Percentiles rank a stretch among this genome's conserved stretches.
phyloP scores from a whole-genome alignment of 2,797 vertebrate species.

The Clarias pachynema region DNA sequence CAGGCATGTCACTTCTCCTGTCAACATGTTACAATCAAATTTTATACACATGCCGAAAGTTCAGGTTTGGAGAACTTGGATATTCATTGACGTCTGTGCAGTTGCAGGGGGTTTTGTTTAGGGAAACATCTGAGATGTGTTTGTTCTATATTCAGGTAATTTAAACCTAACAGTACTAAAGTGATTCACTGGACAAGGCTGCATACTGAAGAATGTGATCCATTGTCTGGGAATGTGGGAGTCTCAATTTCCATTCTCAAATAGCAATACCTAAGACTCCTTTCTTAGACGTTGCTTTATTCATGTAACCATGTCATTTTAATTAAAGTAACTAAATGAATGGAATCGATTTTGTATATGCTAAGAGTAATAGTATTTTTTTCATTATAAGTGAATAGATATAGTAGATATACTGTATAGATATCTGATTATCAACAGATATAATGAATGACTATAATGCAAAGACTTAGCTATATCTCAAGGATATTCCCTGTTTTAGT shows the following conservation, averaged over 20 bases:
- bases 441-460: constrained; percentile 18
- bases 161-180: constrained; percentile 19
- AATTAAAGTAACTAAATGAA: neutral
- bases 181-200: constrained; percentile 70
- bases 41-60: neutral
- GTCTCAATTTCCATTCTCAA: constrained; percentile 68
- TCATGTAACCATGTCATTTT: neutral
- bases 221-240: constrained; percentile 80
- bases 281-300: constrained; percentile 11
- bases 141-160: constrained; percentile 47
- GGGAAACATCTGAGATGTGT: constrained; percentile 24
- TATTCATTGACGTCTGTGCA: constrained; percentile 12
- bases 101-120: constrained; percentile 8
- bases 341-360: constrained; percentile 1
- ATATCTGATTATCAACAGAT: neutral
- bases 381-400: neutral
- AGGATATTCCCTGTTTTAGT: neutral
- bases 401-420: neutral
- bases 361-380: neutral
- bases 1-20: neutral
- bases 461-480: neutral
- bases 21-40: neutral
- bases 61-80: neutral
- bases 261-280: constrained; percentile 63
- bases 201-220: constrained; percentile 75